Conservation (phyloP, 2,888 invertebrate genomes). For the Aricia artaxerxes region DNA sequence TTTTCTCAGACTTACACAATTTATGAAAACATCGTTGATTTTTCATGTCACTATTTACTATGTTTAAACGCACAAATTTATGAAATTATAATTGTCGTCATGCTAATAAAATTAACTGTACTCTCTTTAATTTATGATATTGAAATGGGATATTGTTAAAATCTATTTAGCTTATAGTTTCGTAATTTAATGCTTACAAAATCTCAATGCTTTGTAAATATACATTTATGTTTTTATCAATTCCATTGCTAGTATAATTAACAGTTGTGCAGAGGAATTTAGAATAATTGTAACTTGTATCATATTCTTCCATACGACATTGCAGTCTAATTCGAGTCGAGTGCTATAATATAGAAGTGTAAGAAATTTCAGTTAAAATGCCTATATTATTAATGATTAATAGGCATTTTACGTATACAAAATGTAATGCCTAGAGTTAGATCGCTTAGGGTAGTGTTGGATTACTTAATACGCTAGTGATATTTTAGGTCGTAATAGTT, state of each 20-base stretch:
- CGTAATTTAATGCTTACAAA: not conserved
- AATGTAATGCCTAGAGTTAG: conserved; percentile 19
- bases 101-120: not conserved
- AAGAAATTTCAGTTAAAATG: conserved; percentile 26
- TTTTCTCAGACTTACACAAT: no score
- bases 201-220: not conserved
- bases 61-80: not conserved
- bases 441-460: conserved; percentile 18
- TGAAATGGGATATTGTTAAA: conserved; percentile 1
- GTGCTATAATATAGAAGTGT: not conserved
- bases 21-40: not conserved
- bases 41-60: not conserved
- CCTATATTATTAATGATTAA: conserved; percentile 24
- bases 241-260: not conserved
- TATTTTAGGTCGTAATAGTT: conserved; percentile 50
- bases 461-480: conserved; percentile 50
- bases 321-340: not conserved
- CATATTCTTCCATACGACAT: not conserved
- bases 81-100: not conserved
- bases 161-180: not conserved
- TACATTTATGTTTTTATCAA: not conserved
- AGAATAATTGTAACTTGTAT: not conserved
- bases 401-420: conserved; percentile 16
- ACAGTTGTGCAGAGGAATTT: not conserved
- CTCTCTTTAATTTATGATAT: not conserved